phyloP scores from a whole-genome alignment of 1,140 invertebrate species.

The Thalassaphorura encarpata region DNA sequence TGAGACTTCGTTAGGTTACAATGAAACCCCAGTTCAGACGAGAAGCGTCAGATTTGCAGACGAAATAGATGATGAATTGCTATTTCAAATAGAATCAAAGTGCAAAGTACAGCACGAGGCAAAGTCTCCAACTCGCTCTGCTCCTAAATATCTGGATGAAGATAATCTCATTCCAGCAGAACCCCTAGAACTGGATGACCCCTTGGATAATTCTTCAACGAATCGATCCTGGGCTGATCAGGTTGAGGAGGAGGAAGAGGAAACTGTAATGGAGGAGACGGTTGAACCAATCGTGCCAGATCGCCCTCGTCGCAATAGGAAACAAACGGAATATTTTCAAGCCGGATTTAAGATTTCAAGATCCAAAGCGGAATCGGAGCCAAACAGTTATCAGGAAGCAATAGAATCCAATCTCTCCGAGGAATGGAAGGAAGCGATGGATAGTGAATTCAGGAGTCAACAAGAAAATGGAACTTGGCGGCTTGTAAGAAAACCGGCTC shows the following conservation, averaged over 20 bases:
- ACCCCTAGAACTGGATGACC: background rate
- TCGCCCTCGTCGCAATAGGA: background rate
- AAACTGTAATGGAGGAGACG: background rate
- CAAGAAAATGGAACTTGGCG: constrained; percentile 31
- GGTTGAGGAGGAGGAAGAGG: no score
- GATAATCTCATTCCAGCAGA: background rate
- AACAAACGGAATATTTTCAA: background rate
- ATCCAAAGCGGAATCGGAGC: background rate
- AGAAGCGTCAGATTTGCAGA: no score
- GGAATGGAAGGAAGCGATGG: constrained; percentile 28
- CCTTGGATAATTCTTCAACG: constrained; percentile 35
- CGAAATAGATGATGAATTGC: background rate
- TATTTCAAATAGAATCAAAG: background rate
- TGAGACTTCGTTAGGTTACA: background rate
- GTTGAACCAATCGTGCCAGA: background rate
- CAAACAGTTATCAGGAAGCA: constrained; percentile 23
- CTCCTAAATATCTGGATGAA: background rate
- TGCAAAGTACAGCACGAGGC: no score
- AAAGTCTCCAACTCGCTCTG: no score
- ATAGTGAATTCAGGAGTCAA: constrained; percentile 27
- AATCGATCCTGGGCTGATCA: no score
- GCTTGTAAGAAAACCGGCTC: constrained; percentile 35
- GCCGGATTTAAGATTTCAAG: background rate
- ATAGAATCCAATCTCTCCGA: constrained; percentile 11
- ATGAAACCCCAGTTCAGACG: background rate